Percentiles rank a stretch among this genome's conserved stretches.
These are phyloP conservation scores for Pandemis heparana DNA, from an alignment of 2,888 invertebrate genomes.

Conservation along the genomic window DNA sequence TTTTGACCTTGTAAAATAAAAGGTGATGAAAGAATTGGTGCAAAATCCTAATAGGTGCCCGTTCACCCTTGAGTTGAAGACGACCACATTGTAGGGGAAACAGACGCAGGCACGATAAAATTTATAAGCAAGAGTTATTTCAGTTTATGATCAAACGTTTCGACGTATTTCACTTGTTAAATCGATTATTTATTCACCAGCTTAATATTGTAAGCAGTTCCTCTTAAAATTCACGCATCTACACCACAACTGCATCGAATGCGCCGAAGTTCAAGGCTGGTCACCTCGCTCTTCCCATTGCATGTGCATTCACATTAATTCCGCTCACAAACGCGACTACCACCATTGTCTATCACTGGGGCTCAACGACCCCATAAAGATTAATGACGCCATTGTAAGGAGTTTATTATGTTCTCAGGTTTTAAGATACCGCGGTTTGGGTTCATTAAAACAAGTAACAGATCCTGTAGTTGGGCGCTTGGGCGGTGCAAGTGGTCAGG, in stretches of 20 bases:
- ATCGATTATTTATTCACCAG: background rate
- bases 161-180: too few relatives aligned
- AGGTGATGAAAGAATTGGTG: too few relatives aligned
- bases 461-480: background rate
- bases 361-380: slow-evolving; percentile 80
- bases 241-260: slow-evolving; percentile 43
- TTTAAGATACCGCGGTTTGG: slow-evolving; percentile 9
- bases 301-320: slow-evolving; percentile 81
- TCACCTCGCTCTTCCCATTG: slow-evolving; percentile 78
- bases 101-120: too few relatives aligned
- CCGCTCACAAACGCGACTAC: slow-evolving; percentile 79
- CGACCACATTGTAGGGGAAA: too few relatives aligned
- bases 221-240: slow-evolving; percentile 12
- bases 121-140: too few relatives aligned
- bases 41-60: too few relatives aligned
- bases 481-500: background rate
- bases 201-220: background rate
- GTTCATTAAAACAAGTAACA: background rate
- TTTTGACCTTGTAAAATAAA: too few relatives aligned
- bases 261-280: slow-evolving; percentile 84
- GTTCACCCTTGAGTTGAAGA: too few relatives aligned
- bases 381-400: slow-evolving; percentile 70
- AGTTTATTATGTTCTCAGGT: slow-evolving; percentile 31
- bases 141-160: too few relatives aligned
- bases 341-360: slow-evolving; percentile 83